Evolutionary conservation across 1,140 invertebrate species (phyloP).

Genomic region (Lysiphlebus fabarum): DNA sequence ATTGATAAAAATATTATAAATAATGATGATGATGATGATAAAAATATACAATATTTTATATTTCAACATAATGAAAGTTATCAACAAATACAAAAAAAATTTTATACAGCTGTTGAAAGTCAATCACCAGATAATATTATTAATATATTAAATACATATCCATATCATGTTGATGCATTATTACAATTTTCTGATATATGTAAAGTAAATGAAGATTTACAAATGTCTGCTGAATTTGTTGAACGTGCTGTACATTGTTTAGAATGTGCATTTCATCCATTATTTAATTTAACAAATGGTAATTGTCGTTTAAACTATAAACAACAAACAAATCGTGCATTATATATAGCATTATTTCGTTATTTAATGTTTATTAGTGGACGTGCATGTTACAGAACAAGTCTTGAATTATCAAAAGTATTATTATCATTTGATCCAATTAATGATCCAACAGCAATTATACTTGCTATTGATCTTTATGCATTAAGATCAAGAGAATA

Average conservation of each 20-base stretch:
- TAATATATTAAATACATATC: constrained; percentile 69
- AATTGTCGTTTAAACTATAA: constrained; percentile 77
- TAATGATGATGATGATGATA: constrained; percentile 22
- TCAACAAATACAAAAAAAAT: constrained; percentile 70
- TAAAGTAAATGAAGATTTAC: constrained; percentile 74
- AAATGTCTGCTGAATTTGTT: constrained; percentile 75
- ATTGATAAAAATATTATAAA: constrained; percentile 52
- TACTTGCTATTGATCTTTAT: constrained; percentile 84
- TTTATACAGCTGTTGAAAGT: constrained; percentile 75
- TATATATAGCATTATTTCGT: constrained; percentile 83
- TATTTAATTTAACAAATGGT: constrained; percentile 74
- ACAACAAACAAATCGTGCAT: constrained; percentile 78
- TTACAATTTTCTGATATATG: constrained; percentile 82
- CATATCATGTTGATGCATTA: constrained; percentile 81
- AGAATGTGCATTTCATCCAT: constrained; percentile 76
- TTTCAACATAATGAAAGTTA: constrained; percentile 80
- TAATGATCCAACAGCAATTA: constrained; percentile 76
- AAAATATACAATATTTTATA: constrained; percentile 67
- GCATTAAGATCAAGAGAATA: constrained; percentile 79
- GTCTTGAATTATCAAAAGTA: constrained; percentile 76
- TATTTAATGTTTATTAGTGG: constrained; percentile 79
- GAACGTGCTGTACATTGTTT: constrained; percentile 75
- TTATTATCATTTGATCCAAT: constrained; percentile 78
- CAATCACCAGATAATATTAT: constrained; percentile 79
- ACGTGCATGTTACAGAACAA: constrained; percentile 75